Evolutionary conservation across 2,113 vertebrate species (phyloP).

Genomic region (Anarhynchus alexandrinus): DNA sequence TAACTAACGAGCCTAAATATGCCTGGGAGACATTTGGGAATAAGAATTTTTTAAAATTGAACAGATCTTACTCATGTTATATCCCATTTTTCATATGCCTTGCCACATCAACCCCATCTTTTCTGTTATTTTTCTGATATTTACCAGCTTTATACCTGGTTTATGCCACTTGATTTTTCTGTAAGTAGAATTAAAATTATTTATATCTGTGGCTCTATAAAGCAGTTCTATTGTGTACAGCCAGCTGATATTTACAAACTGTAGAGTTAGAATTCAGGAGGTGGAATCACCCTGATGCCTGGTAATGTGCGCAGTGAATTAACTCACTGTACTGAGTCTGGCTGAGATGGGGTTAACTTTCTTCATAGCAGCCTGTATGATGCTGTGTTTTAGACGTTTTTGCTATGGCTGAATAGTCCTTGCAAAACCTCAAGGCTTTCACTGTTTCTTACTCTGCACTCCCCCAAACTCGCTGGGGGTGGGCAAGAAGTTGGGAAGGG

Average conservation of each 20-base stretch:
- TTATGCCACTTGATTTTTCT: background rate
- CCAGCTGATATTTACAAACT: background rate
- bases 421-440: background rate
- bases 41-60: background rate
- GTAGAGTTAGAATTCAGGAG: background rate
- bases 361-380: background rate
- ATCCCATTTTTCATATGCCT: background rate
- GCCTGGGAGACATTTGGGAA: background rate
- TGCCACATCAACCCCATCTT: background rate
- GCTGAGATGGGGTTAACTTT: background rate
- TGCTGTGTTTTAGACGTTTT: background rate
- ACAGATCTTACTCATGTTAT: background rate
- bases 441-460: background rate
- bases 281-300: background rate
- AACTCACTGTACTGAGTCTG: background rate
- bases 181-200: background rate
- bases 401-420: background rate
- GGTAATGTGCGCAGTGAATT: background rate
- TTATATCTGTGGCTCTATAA: background rate
- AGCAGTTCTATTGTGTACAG: background rate
- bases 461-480: background rate
- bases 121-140: background rate
- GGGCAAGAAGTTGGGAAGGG: background rate
- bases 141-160: background rate
- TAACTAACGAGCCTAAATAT: background rate